Conservation (phyloP, 2,888 invertebrate species). For the Alloscopus bannaensis region DNA sequence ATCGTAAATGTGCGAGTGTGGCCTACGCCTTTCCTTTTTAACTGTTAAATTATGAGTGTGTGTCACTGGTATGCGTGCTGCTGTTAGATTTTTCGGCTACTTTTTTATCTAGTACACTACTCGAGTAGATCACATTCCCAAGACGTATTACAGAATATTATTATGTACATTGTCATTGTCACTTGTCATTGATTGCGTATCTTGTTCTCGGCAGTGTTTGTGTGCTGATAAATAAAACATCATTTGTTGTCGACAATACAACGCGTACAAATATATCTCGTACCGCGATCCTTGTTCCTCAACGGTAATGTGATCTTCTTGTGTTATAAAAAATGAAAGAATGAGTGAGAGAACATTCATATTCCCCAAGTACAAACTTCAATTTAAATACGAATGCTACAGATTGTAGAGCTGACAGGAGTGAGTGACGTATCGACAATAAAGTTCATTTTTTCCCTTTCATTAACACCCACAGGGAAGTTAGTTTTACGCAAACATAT, state of each 20-base stretch:
- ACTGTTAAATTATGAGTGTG: no score
- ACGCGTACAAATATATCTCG: no score
- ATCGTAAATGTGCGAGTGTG: no score
- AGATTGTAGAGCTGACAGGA: no score
- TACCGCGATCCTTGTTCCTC: constrained; percentile 13
- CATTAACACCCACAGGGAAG: constrained; percentile 63
- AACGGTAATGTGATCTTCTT: constrained; percentile 15
- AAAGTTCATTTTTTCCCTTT: no score
- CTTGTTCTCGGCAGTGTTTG: constrained; percentile 48
- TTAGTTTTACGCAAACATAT: background rate
- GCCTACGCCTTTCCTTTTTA: constrained; percentile 41
- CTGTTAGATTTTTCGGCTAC: no score
- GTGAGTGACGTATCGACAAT: no score
- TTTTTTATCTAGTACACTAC: constrained; percentile 14
- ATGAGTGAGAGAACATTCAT: constrained; percentile 5
- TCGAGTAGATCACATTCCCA: background rate
- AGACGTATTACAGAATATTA: background rate
- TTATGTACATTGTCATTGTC: constrained; percentile 55
- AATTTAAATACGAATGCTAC: no score
- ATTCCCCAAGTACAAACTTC: constrained; percentile 10
- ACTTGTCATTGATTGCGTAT: constrained; percentile 60
- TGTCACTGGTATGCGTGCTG: no score
- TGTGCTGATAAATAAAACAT: constrained; percentile 54
- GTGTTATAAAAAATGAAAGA: background rate
- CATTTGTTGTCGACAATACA: constrained; percentile 51